These are phyloP conservation scores for Philopotamus ludificatus DNA, from an alignment of 1,140 invertebrate genomes.

Conservation along the genomic window DNA sequence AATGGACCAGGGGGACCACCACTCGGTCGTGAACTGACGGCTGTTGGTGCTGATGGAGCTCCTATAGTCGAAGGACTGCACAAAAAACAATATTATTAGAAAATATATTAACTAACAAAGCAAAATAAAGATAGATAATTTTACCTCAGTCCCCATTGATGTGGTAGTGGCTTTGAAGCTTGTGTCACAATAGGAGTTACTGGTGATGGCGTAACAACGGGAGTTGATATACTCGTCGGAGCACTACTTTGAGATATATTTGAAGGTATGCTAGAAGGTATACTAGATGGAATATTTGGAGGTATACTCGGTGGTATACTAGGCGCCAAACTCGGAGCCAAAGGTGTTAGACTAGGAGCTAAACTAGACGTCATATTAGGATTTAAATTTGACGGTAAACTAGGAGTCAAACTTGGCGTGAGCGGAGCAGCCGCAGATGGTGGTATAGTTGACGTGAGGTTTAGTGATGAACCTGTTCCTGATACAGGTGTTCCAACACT, in stretches of 20 bases:
- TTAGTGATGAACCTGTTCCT: slow-evolving; percentile 40
- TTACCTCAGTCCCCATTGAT: slow-evolving; percentile 40
- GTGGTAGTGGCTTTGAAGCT: slow-evolving; percentile 30
- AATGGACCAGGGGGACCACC: slow-evolving; percentile 50
- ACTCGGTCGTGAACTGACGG: slow-evolving; percentile 44
- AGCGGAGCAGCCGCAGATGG: slow-evolving; percentile 42
- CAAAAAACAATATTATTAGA: no score
- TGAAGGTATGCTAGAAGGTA: slow-evolving; percentile 31
- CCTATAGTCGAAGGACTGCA: slow-evolving; percentile 37
- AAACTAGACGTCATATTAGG: slow-evolving; percentile 32
- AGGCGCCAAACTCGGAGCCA: slow-evolving; percentile 42
- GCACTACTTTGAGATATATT: slow-evolving; percentile 38
- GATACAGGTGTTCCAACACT: slow-evolving; percentile 48
- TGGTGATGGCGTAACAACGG: slow-evolving; percentile 48
- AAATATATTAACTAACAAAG: no score
- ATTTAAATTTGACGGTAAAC: slow-evolving; percentile 32
- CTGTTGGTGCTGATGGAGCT: slow-evolving; percentile 26
- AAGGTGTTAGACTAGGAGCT: slow-evolving; percentile 36
- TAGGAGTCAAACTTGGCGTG: slow-evolving; percentile 38
- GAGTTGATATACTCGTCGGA: slow-evolving; percentile 44
- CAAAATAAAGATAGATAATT: neutral
- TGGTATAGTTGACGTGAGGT: slow-evolving; percentile 38
- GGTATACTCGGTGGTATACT: slow-evolving; percentile 36
- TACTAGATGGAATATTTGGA: slow-evolving; percentile 16
- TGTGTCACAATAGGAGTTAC: slow-evolving; percentile 42